Base-by-base conservation (phyloP, 2,888 invertebrate species). In the Seira sanloemensis region DNA sequence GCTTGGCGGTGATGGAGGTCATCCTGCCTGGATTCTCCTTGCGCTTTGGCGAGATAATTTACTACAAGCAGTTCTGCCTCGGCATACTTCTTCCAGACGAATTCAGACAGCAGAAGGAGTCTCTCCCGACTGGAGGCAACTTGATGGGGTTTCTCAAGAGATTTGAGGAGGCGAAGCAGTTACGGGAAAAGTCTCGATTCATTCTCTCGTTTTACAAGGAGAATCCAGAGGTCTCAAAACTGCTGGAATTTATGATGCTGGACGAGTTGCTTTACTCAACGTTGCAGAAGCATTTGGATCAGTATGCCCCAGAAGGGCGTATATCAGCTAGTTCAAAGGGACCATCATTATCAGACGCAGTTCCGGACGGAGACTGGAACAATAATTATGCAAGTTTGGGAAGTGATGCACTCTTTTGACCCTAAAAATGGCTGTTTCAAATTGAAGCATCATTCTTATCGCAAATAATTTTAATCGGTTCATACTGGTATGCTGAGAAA, bases 171-270 rank as follows among this genome's bases (percentile, higher is more conserved):
- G 83, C 83, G 27, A 84, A 84, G 26, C 68, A 65, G 5, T 66
- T 78, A 2, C 19, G 83, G 16, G 37, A 78, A 16, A 73, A 69
- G 26, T 68, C 83, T 4, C 24, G 78, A 18, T 78, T 74, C 25
- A 69, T 84, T 5, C 65, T 84, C 16, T 84, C 78, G 18, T 84
- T 84, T 69, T 84, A 78, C 74, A 78, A 68, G 27, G 83, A 84
- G 0, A 46, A 58, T 16, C 19, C 68, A 1, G 83, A 74, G 18
- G 74, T 84, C 24, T 19, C 74, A 1, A 84, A 78, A 84, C 62
- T 78, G 74, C 26, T 84, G 12, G 83, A 84, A 65, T 84, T 74
- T 21, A 84, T 84, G 83, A 69, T 66, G 2, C 21, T 78, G 5
- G 83, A 84, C 19, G 83, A 84, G 16, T 25, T 46, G 2, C 58